Evolutionary conservation across 2,113 vertebrate species (phyloP), one percentile per base, ranked within the genome.

Genomic region (Larimichthys polyactis): DNA sequence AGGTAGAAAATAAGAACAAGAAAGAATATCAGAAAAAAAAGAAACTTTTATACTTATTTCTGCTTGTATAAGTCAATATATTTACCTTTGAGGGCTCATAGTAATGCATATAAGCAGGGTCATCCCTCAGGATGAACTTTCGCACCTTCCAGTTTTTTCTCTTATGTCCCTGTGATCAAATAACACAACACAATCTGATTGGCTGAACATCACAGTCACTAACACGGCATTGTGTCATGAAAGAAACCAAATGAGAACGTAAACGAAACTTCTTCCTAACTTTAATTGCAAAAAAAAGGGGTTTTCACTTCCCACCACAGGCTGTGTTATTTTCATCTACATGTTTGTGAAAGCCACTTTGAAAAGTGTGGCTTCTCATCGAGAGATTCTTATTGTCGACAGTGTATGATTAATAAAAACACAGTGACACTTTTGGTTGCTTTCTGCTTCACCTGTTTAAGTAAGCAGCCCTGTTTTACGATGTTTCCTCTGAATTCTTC

Each of bases 111-210:
- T 96, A 99, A 0, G 98, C 98, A n/a, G 98, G 98, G 73, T 99
- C 96, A 1, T 99, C 97, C 89, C 98, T 95, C 62, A 99, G 94
- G 58, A 98, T 90, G 71, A 99, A 99, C 81, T 99, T 99, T 7
- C 98, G 95, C 73, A 99, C 98, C 93, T 99, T 99, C 98, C 98
- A 99, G 93, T 99, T 99, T 93, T 97, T 99, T 75, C 97, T 96
- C 74, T 95, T 92, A 51, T 99, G 98, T 12, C 98, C 98, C 98
- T 99, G 68, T 84, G 60, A 80, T 27, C 48, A 78, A 81, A 63
- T 48, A 81, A 54, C 1, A 58, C 27, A 51, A 11, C 10, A 24
- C 10, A 12, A 54, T 58, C 11, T 48, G 1, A 59, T 54, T 44
- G 59, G 4, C 2, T 17, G 2, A 67, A 32, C 1, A 46, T 11